phyloP scores from a whole-genome alignment of 2,888 invertebrate genomes.

The Sussaba pulchella region DNA sequence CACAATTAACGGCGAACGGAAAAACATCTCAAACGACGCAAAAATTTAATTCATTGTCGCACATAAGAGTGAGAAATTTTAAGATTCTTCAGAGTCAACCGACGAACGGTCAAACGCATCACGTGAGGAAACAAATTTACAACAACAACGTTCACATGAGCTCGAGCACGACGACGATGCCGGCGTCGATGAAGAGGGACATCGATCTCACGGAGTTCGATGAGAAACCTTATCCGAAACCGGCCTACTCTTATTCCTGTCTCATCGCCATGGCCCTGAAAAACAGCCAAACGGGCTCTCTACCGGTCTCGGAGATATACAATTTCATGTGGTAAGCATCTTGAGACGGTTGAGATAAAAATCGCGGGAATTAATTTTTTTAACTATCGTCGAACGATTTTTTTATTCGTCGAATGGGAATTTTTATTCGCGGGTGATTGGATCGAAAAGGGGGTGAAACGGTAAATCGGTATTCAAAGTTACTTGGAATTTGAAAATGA shows the following conservation, averaged over 20 bases:
- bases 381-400: not conserved
- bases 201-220: slow-evolving; percentile 84
- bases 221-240: slow-evolving; percentile 93
- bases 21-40: slow-evolving; percentile 68
- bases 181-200: slow-evolving; percentile 76
- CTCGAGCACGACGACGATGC: slow-evolving; percentile 66
- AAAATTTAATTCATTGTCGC: slow-evolving; percentile 75
- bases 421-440: not conserved
- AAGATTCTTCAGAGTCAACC: slow-evolving; percentile 76
- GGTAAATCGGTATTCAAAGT: no score
- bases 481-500: no score
- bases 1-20: slow-evolving; percentile 74
- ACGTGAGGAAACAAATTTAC: slow-evolving; percentile 81
- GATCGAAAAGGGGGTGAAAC: no score
- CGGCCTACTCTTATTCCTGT: slow-evolving; percentile 99
- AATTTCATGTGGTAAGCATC: slow-evolving; percentile 97
- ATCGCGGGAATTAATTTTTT: slow-evolving; percentile 1
- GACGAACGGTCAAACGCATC: slow-evolving; percentile 74
- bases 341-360: not conserved
- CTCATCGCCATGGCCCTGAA: slow-evolving; percentile 99
- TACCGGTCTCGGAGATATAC: slow-evolving; percentile 99
- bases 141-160: slow-evolving; percentile 79
- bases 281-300: slow-evolving; percentile 96
- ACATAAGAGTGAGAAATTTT: slow-evolving; percentile 80
- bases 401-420: not conserved